Evolutionary conservation across 2,113 vertebrate genomes (phyloP), one percentile per base, ranked within the genome.

Genomic region (Dasyornis broadbenti): DNA sequence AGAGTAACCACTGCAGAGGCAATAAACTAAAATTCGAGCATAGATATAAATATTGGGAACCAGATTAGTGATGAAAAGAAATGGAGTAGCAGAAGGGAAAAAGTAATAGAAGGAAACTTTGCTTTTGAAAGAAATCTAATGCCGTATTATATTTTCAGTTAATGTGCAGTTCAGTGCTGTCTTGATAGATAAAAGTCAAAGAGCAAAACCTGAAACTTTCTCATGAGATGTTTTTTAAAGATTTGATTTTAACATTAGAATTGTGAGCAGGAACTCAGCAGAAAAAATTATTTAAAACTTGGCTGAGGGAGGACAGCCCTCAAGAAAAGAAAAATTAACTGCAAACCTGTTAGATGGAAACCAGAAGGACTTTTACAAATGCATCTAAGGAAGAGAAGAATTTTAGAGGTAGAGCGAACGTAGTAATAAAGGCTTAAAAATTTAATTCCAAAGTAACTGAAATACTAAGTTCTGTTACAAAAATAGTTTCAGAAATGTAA

Each of bases 361-460:
- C n/a, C 64, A 65, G 39, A 75, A 84, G 23, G 59, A 64, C 61
- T 91, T 94, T 45, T 49, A 75, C 61, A 94, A 86, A 82, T 94
- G 47, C 45, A 40, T 56, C 18, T 70, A 52, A 49, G 22, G 59
- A 89, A 86, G 22, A 85, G 45, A 68, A 87, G 75, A 88, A 59
- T 84, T 95, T 75, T 22, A 45, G 65, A 92, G 37, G 57, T 86
- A 65, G 65, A 72, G 42, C 4, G 60, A 82, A 69, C 40, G 53
- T 12, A 28, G 66, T 90, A 64, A 86, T 91, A 87, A 77, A 81
- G 49, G 44, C 56, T 76, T 92, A 71, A 94, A 97, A 96, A 86
- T 57, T 82, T 92, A 87, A 94, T 95, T 93, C 66, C 39, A 40
- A 71, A 93, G 95, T 94, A 85, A 81, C 72, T 44, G 42, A 89